Percentiles rank a stretch among this genome's conserved stretches.
phyloP scores from a whole-genome alignment of 2,797 vertebrate genomes.

The Anas capensis region DNA sequence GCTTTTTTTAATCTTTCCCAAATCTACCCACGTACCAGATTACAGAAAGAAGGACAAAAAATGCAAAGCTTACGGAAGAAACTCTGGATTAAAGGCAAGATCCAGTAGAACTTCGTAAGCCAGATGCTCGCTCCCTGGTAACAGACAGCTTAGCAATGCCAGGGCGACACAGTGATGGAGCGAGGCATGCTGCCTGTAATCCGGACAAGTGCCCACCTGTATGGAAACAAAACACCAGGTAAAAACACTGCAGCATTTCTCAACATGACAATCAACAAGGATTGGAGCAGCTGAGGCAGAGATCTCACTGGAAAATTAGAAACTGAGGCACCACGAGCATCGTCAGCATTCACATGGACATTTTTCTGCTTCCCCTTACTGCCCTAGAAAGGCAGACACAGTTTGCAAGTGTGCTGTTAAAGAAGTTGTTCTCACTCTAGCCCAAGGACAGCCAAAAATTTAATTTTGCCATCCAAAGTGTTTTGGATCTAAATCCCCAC shows the following conservation, averaged over 20 bases:
- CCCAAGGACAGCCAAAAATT: neutral
- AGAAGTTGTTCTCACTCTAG: neutral
- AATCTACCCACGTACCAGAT: neutral
- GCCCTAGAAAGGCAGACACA: neutral
- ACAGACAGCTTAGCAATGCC: constrained; percentile 87
- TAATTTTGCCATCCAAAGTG: neutral
- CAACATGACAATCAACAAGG: neutral
- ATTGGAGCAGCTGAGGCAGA: neutral
- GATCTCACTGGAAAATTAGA: neutral
- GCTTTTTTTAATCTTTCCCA: neutral
- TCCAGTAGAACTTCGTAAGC: constrained; percentile 87
- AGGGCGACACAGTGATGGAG: constrained; percentile 90
- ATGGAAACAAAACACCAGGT: constrained; percentile 45
- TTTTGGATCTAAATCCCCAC: neutral
- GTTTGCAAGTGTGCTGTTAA: neutral
- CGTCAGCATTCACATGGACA: neutral
- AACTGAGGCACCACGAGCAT: neutral
- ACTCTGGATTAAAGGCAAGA: constrained; percentile 89
- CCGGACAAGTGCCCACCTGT: constrained; percentile 82
- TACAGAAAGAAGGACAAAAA: neutral
- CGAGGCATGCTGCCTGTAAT: constrained; percentile 80
- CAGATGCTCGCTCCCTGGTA: constrained; percentile 93
- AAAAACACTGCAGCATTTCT: neutral
- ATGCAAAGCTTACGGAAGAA: constrained; percentile 88
- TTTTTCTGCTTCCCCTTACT: neutral